These are phyloP conservation scores for Drosophila oshimai DNA, from an alignment of 1,140 invertebrate genomes.

Conservation along the genomic window DNA sequence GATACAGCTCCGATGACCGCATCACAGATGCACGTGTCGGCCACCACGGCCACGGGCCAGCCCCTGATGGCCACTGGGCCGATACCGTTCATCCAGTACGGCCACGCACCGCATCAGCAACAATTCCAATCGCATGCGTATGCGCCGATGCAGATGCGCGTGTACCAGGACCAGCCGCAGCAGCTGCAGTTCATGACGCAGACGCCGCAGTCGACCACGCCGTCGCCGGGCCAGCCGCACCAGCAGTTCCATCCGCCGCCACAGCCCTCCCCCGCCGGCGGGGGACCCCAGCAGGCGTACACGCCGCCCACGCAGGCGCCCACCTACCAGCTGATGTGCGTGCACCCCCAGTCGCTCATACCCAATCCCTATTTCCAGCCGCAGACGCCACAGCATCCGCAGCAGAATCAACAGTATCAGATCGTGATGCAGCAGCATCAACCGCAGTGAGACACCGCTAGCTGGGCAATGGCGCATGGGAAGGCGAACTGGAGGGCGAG, in stretches of 20 bases:
- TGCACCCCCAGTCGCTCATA: constrained; percentile 82
- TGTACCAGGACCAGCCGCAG: constrained; percentile 85
- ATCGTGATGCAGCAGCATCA: constrained; percentile 79
- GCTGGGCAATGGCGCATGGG: constrained; percentile 30
- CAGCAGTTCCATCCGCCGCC: constrained; percentile 85
- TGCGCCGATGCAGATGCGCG: constrained; percentile 85
- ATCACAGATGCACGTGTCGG: constrained; percentile 88
- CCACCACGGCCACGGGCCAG: constrained; percentile 90
- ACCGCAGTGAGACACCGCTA: constrained; percentile 64
- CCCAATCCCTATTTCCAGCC: constrained; percentile 66
- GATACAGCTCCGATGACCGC: constrained; percentile 85
- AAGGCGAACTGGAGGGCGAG: constrained; percentile 15
- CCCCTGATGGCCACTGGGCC: constrained; percentile 90
- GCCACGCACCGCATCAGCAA: constrained; percentile 86
- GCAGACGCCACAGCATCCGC: constrained; percentile 73
- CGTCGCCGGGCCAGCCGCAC: constrained; percentile 86
- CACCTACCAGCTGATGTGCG: constrained; percentile 85
- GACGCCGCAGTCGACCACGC: constrained; percentile 86
- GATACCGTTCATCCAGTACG: constrained; percentile 85
- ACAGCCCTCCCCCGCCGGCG: constrained; percentile 84
- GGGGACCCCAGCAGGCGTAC: constrained; percentile 82
- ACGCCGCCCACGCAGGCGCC: constrained; percentile 67
- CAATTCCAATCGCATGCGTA: constrained; percentile 84
- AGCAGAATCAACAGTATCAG: constrained; percentile 71
- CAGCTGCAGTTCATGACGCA: constrained; percentile 86